Evolutionary conservation across 2,797 vertebrate genomes (phyloP).

Genomic region (Sitta carolinensis): DNA sequence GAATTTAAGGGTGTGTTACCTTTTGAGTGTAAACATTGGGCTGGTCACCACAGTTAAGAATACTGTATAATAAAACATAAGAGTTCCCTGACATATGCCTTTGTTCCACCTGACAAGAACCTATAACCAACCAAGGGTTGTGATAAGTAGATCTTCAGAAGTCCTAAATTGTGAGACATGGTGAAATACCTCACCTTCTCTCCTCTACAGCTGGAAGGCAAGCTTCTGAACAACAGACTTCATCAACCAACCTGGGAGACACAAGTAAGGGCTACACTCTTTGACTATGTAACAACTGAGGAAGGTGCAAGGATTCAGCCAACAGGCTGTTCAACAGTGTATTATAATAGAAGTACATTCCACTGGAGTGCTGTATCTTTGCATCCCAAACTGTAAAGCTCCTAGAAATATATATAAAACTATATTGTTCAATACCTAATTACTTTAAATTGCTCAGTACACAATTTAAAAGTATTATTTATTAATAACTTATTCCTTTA

Average conservation of each 20-base stretch:
- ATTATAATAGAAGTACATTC: neutral
- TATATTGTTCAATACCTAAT: neutral
- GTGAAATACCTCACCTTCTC: neutral
- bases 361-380: neutral
- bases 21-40: neutral
- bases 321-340: neutral
- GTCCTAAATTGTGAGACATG: neutral
- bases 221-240: neutral
- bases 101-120: neutral
- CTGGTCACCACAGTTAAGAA: neutral
- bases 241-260: neutral
- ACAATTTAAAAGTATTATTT: neutral
- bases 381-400: neutral
- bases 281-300: neutral
- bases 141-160: neutral
- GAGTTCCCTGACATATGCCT: neutral
- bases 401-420: neutral
- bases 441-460: neutral
- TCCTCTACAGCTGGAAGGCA: neutral
- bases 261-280: neutral
- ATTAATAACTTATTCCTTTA: neutral
- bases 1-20: neutral
- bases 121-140: neutral
- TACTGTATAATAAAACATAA: neutral
- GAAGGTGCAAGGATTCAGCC: neutral